phyloP scores from a whole-genome alignment of 37 sponge, comb jelly and placozoan species.

The Theonella swinhoei region DNA sequence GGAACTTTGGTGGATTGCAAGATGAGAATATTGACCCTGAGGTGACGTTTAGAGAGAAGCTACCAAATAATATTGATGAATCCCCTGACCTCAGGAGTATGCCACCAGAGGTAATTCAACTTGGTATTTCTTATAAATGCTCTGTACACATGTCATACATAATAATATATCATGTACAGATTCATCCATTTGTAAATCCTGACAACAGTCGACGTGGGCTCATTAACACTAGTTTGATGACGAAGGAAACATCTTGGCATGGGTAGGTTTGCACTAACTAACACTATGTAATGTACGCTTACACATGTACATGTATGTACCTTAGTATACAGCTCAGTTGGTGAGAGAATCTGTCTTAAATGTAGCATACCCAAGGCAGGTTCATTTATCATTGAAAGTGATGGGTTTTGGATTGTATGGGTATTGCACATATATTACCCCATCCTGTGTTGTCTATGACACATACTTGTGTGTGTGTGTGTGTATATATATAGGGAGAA shows the following conservation, averaged over 20 bases:
- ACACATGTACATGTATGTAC: no score
- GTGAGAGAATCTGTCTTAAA: neutral
- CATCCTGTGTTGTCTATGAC: no score
- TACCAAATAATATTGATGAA: constrained; percentile 1
- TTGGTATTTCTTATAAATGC: neutral
- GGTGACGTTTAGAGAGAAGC: constrained; percentile 11
- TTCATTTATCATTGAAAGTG: no score
- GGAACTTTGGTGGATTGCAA: constrained; percentile 90
- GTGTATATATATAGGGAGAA: constrained; percentile 78
- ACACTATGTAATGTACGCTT: no score
- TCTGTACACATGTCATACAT: no score
- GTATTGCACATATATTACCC: no score
- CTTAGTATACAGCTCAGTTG: no score
- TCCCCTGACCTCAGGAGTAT: constrained; percentile 19
- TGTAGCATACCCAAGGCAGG: neutral
- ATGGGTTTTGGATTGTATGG: no score
- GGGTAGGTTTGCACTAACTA: constrained; percentile 60
- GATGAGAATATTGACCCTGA: constrained; percentile 45
- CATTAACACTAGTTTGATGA: constrained; percentile 72
- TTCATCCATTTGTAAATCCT: constrained; percentile 54
- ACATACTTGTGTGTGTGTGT: no score
- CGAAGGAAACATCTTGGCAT: constrained; percentile 67
- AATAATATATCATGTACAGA: no score
- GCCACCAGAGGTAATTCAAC: neutral
- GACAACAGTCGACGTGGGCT: constrained; percentile 74